Conservation (phyloP, 2,113 vertebrate species). For the Apeltes quadracus region DNA sequence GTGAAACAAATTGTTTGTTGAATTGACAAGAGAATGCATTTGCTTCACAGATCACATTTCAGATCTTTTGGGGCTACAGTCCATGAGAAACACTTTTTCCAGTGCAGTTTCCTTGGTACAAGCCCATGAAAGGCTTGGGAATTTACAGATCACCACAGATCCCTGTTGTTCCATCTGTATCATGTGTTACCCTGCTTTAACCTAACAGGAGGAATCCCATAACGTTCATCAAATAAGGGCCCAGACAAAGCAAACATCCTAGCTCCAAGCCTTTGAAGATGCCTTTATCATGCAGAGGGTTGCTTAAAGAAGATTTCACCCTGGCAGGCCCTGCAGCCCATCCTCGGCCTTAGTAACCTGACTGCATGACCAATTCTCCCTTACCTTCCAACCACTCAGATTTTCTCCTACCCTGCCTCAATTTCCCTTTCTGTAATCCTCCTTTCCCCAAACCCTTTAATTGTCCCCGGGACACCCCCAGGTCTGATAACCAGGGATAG, state of each 20-base stretch:
- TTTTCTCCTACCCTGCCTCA: slow-evolving; percentile 52
- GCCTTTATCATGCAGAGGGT: slow-evolving; percentile 79
- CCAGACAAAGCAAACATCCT: slow-evolving; percentile 68
- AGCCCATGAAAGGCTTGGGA: slow-evolving; percentile 78
- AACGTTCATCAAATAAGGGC: slow-evolving; percentile 74
- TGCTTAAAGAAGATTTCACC: slow-evolving; percentile 77
- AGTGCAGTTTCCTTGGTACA: slow-evolving; percentile 48
- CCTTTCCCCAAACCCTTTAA: slow-evolving; percentile 58
- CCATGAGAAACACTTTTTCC: slow-evolving; percentile 45
- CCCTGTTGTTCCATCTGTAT: slow-evolving; percentile 73
- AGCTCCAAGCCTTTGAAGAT: slow-evolving; percentile 78
- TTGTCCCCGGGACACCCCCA: slow-evolving; percentile 66
- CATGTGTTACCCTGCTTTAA: slow-evolving; percentile 81
- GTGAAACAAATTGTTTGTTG: slow-evolving; percentile 3
- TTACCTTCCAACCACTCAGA: slow-evolving; percentile 56
- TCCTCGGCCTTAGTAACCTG: slow-evolving; percentile 78
- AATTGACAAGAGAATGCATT: slow-evolving; percentile 61
- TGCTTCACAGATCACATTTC: slow-evolving; percentile 80
- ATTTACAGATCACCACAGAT: slow-evolving; percentile 69
- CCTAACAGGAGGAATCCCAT: slow-evolving; percentile 80
- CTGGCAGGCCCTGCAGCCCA: slow-evolving; percentile 80
- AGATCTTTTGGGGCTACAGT: slow-evolving; percentile 73
- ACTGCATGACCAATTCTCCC: slow-evolving; percentile 75
- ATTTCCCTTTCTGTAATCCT: slow-evolving; percentile 55
- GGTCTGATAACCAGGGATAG: slow-evolving; percentile 79